Base-by-base conservation (phyloP, 2,113 vertebrate genomes). In the Otocyon megalotis region DNA sequence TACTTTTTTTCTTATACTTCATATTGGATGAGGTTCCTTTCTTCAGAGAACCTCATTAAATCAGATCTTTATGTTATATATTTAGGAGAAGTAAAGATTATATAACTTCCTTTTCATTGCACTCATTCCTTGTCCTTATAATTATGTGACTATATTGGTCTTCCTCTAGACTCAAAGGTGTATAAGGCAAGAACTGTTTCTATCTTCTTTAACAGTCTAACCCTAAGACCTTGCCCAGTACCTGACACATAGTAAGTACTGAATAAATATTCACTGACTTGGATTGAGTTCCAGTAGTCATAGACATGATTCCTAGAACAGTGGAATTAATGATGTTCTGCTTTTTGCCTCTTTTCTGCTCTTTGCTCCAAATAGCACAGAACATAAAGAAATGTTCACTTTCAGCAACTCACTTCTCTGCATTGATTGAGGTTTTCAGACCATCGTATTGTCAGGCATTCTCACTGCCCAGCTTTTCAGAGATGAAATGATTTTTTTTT, bases 371-470 rank as follows among this genome's bases (percentile, higher is more conserved):
- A 54, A 95, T 84, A 80, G 91, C 58, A 80, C 37, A 71, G 80
- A 87, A 19, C 88, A 94, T 63, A 93, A 97, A 94, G 84, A 97
- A 65, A 88, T 90, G 28, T 76, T 97, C 93, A 16, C 94, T 97
- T 96, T 93, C 82, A 95, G 53, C 56, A 48, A 14, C 50, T 96
- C n/a, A 28, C 10, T 84, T 92, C 90, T 90, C 48, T 94, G 71
- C 53, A 60, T 81, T 93, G 93, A 93, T 88, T 94, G 84, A 96
- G 85, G 93, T 93, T 96, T 97, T 95, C 84, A 92, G 71, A 93
- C 53, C 84, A 28, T 79, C 14, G 5, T 93, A 53, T 94, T 90
- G 63, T 84, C 92, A 88, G 69, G 35, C 53, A 63, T 88, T 96
- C 81, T 95, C 54, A 77, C 60, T 93, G 60, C 58, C 37, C 85